Evolutionary conservation across 2,888 invertebrate genomes (phyloP).

Genomic region (Neuroscelio doddi): DNA sequence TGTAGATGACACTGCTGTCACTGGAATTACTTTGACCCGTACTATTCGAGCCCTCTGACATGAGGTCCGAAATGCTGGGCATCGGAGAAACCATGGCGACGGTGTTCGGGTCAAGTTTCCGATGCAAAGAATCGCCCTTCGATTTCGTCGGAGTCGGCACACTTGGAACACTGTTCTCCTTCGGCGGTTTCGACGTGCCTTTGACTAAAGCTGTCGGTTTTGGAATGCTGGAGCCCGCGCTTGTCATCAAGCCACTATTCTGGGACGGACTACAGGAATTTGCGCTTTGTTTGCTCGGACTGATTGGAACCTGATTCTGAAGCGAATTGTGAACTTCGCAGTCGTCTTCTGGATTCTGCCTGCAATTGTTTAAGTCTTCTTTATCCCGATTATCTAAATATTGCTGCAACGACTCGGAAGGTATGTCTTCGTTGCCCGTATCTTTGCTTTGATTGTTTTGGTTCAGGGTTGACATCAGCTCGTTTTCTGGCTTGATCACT

Average conservation of each 20-base stretch:
- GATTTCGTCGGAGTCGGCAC: constrained; percentile 74
- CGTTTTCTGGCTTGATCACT: constrained; percentile 53
- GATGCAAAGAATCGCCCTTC: constrained; percentile 60
- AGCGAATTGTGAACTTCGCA: no score
- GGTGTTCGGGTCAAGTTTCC: constrained; percentile 67
- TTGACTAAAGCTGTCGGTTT: constrained; percentile 95
- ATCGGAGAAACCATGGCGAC: constrained; percentile 82
- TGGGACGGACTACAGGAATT: no score
- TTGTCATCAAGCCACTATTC: constrained; percentile 29
- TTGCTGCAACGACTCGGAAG: constrained; percentile 13
- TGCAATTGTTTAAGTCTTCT: no score
- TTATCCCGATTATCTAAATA: constrained; percentile 18
- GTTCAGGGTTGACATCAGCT: constrained; percentile 53
- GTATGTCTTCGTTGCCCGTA: constrained; percentile 29
- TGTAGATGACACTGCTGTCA: constrained; percentile 83
- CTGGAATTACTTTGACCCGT: constrained; percentile 82
- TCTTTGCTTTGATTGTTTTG: constrained; percentile 53
- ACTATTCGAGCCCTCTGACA: constrained; percentile 79
- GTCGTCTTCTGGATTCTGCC: background rate
- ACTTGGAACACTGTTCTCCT: constrained; percentile 72
- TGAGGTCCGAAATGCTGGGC: constrained; percentile 77
- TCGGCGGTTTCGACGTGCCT: constrained; percentile 85
- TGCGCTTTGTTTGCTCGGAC: constrained; percentile 24
- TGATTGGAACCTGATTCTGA: constrained; percentile 18
- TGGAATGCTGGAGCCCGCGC: constrained; percentile 80